These are phyloP conservation scores for Biston stratarius DNA, from an alignment of 2,888 invertebrate genomes.

Conservation along the genomic window DNA sequence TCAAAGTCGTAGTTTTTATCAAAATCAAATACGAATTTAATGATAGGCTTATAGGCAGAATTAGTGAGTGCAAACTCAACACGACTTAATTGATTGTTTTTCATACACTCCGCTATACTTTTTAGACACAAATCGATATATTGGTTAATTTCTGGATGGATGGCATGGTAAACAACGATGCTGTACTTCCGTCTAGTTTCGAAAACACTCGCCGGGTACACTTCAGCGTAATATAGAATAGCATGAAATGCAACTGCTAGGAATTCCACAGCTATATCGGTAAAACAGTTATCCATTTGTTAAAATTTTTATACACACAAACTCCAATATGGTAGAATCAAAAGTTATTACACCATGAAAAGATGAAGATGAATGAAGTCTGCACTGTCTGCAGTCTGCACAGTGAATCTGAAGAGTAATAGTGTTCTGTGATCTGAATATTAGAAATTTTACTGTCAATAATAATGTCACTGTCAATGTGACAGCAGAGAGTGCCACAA, in stretches of 20 bases:
- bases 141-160: slow-evolving; percentile 88
- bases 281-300: slow-evolving; percentile 78
- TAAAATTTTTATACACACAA: not conserved
- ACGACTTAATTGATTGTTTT: slow-evolving; percentile 77
- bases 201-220: slow-evolving; percentile 89
- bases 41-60: slow-evolving; percentile 55
- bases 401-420: no score
- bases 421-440: no score
- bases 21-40: slow-evolving; percentile 74
- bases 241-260: slow-evolving; percentile 88
- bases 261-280: slow-evolving; percentile 88
- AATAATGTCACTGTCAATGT: no score
- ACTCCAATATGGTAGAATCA: not conserved
- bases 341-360: no score
- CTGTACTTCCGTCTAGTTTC: slow-evolving; percentile 88
- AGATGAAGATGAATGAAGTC: no score
- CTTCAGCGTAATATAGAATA: slow-evolving; percentile 85
- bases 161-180: slow-evolving; percentile 85
- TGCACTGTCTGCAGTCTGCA: no score
- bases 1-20: slow-evolving; percentile 59
- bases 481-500: no score
- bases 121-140: slow-evolving; percentile 87
- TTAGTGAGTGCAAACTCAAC: slow-evolving; percentile 83
- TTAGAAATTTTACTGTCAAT: no score
- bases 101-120: slow-evolving; percentile 80